Base-by-base conservation (phyloP, 1,140 invertebrate species). In the Drosophila nebulosa region DNA sequence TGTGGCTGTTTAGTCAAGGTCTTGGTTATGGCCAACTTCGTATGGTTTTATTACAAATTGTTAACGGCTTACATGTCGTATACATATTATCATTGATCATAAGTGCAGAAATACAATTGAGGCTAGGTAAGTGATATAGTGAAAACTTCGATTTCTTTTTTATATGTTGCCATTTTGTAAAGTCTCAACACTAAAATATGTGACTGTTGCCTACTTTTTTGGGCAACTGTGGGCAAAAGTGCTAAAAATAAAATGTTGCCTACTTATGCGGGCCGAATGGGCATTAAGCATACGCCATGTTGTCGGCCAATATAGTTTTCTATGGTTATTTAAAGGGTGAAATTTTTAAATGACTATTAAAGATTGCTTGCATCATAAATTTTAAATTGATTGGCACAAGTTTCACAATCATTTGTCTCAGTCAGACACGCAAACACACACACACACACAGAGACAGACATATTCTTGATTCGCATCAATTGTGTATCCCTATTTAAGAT, bases 201-300 rank as follows among this genome's bases (percentile, higher is more conserved):
- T 46, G 3, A 46, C 9, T 65, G 55, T 50, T 39, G 52, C 27
- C 52, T 55, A 55, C 52, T 55, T 55, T 27, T 55, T 16, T 18
- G 52, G 26, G 52, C 52, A 18, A 55, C n/a, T 30, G n/a, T n/a
- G n/a, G 52, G 4, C 6, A 52, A 24, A 30, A 53, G 18, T 7
- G 62, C 66, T 18, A 26, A 52, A 42, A 64, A 55, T 60, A 51
- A 72, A 66, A 74, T 55, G 62, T 73, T 51, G 30, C 35, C 69
- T 24, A 72, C 60, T 57, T 63, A 64, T 51, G 46, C 9, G 26
- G 27, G 30, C 10, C 36, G 59, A 30, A 61, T 73, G 61, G 62
- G 32, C 70, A 73, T 73, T 73, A 73, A 73, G 60, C 64, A 73
- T 73, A 72, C 69, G 69, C 53, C 60, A 53, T 58, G 70, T 58